These are phyloP conservation scores for Archivesica marissinica DNA, from an alignment of 1,140 invertebrate species.

Conservation along the genomic window DNA sequence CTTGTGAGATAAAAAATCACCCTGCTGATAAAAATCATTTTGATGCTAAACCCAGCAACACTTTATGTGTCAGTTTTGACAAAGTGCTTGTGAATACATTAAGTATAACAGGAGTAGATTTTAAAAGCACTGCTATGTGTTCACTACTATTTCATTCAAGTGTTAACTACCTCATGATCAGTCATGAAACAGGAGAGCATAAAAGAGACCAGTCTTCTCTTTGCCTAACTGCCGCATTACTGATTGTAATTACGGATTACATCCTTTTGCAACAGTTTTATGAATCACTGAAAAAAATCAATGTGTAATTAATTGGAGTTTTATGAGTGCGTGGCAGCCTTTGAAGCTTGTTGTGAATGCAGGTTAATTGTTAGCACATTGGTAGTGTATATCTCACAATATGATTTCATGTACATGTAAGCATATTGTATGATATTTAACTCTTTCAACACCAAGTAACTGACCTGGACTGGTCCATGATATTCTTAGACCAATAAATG, in stretches of 20 bases:
- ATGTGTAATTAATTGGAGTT: neutral
- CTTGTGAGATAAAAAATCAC: neutral
- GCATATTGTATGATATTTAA: no score
- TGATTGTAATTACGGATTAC: no score
- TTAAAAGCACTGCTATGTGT: neutral
- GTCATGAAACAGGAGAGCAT: no score
- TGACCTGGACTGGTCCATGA: no score
- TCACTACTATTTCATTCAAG: neutral
- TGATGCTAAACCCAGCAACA: neutral
- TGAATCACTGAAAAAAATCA: constrained; percentile 2
- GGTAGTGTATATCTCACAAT: no score
- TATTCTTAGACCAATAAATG: no score
- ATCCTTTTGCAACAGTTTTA: neutral
- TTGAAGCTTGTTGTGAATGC: neutral
- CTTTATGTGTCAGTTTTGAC: neutral
- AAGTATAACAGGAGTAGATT: constrained; percentile 1
- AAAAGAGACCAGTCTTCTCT: no score
- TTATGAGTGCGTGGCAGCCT: neutral
- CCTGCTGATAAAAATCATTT: constrained; percentile 32
- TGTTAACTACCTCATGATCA: neutral
- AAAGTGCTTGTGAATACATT: constrained; percentile 15
- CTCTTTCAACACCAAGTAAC: no score
- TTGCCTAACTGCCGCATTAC: no score
- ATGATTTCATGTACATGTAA: no score
- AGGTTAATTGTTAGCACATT: constrained; percentile 14